Evolutionary conservation across 2,797 vertebrate genomes (phyloP), one percentile per base, ranked within the genome.

Genomic region (Valencia hispanica): DNA sequence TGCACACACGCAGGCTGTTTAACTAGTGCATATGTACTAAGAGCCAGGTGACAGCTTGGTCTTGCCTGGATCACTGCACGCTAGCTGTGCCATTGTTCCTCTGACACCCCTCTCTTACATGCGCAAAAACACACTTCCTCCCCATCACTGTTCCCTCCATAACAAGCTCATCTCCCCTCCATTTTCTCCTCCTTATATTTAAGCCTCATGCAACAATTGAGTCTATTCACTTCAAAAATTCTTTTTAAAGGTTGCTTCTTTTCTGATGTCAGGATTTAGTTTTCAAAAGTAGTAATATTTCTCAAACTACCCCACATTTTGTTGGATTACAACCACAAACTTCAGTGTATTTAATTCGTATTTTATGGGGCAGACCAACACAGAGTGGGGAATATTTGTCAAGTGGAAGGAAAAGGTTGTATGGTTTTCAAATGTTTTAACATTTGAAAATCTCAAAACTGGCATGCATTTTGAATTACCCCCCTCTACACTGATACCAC

Each of bases 11-110:
- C 75, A 72, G 86, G 79, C 79, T 88, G 81, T 84, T 87, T 83
- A 87, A 84, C 87, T 77, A 30, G 84, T 89, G 80, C 85, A 88
- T 93, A 93, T 92, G 94, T 87, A 91, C 86, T 34, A 72, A 65
- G 82, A 91, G 90, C 90, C 86, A 90, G 88, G 90, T 79, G 81
- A 94, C 95, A 95, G 94, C 92, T 96, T 93, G 95, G 88, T 89
- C 92, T 89, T 94, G 85, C 87, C 88, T 93, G 94, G 91, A 93
- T 95, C 94, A 94, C 87, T 95, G 93, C 89, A 89, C 88, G 82
- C 84, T 92, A 89, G 87, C 90, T 86, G 83, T 83, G 73, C 87
- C 82, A 91, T 93, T 94, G 94, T 94, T 93, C 81, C 89, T 79
- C 71, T 80, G 70, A 80, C 84, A 79, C n/a, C 78, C 14, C 15